Evolutionary conservation across 2,113 vertebrate species (phyloP).

Genomic region (Lepus americanus): DNA sequence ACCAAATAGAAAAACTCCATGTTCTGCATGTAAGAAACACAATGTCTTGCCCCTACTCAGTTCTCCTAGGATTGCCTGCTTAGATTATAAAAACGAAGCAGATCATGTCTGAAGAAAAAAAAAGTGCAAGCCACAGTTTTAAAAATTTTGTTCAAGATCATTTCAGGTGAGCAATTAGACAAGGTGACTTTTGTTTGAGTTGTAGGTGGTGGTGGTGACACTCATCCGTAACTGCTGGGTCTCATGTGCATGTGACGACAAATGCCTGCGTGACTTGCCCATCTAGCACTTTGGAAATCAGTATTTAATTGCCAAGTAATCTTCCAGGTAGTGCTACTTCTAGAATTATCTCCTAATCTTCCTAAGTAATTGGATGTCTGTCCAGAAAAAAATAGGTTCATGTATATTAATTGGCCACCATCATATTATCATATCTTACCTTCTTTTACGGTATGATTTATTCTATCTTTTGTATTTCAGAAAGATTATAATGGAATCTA

Average conservation of each 20-base stretch:
- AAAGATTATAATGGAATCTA: constrained; percentile 79
- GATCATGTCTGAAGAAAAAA: constrained; percentile 84
- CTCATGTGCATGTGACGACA: constrained; percentile 82
- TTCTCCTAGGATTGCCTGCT: constrained; percentile 86
- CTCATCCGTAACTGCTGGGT: constrained; percentile 82
- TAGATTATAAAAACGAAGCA: constrained; percentile 86
- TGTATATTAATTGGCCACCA: constrained; percentile 77
- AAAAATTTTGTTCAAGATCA: constrained; percentile 85
- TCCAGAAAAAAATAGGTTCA: constrained; percentile 72
- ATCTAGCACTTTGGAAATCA: constrained; percentile 73
- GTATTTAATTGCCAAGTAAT: constrained; percentile 83
- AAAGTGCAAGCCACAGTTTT: constrained; percentile 77
- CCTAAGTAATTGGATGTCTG: constrained; percentile 73
- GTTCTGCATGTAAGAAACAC: constrained; percentile 91
- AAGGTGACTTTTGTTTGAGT: constrained; percentile 76
- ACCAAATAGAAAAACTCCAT: constrained; percentile 88
- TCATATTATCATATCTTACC: constrained; percentile 75
- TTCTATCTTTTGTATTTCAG: constrained; percentile 80
- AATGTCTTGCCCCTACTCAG: constrained; percentile 88
- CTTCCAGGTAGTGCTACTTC: constrained; percentile 82
- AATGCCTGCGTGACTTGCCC: constrained; percentile 82
- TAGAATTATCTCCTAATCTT: constrained; percentile 74
- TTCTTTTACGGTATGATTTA: constrained; percentile 72
- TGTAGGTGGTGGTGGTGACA: constrained; percentile 70
- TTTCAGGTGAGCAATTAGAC: constrained; percentile 91